Conservation (phyloP, 2,113 vertebrate genomes). For the Heptranchias perlo region DNA sequence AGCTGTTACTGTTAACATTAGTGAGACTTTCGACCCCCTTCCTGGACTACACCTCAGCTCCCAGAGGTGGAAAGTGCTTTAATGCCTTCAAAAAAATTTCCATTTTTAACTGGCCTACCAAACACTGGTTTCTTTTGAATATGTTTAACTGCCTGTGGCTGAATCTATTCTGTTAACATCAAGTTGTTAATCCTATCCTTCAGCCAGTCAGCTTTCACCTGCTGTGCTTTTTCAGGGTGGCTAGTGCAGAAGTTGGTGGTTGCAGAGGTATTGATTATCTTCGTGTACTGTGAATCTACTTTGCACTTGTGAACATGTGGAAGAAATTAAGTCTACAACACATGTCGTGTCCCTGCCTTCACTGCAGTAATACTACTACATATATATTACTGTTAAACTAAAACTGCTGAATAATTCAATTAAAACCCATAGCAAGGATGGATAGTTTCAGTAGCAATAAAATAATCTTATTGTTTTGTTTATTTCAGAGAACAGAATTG, state of each 20-base stretch:
- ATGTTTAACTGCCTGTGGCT: not conserved
- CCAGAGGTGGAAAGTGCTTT: not conserved
- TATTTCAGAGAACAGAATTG: not conserved
- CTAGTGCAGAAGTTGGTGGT: not conserved
- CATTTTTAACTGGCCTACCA: not conserved
- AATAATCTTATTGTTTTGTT: not conserved
- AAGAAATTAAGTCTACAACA: not conserved
- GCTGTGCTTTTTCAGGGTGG: not conserved
- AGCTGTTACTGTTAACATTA: not conserved
- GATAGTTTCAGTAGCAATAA: conserved; percentile 16
- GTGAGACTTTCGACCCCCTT: not conserved
- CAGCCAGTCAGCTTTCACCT: no score
- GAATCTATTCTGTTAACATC: not conserved
- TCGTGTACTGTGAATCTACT: conserved; percentile 10
- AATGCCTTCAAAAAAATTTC: not conserved
- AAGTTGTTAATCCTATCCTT: not conserved
- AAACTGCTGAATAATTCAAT: not conserved
- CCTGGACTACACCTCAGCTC: not conserved
- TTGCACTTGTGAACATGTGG: not conserved
- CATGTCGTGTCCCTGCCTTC: not conserved
- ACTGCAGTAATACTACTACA: not conserved
- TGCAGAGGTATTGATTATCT: not conserved
- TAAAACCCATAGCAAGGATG: not conserved
- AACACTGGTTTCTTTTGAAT: not conserved
- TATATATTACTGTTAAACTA: not conserved